Conservation (phyloP, 2,888 invertebrate species). For the Cosmia pyralina region DNA sequence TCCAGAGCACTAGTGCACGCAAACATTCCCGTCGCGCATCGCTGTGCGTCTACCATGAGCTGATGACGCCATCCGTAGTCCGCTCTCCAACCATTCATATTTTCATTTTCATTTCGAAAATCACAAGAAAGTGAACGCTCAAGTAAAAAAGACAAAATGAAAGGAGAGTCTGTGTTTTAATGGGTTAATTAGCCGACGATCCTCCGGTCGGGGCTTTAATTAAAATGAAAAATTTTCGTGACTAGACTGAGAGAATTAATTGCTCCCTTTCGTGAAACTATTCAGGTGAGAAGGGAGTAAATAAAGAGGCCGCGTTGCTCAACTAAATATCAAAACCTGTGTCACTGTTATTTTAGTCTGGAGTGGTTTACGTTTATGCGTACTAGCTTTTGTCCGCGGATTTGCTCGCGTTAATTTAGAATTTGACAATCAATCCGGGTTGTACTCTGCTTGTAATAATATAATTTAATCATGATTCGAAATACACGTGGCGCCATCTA, state of each 20-base stretch:
- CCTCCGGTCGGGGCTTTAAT: constrained; percentile 87
- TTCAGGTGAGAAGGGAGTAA: constrained; percentile 85
- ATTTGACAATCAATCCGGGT: too few species aligned
- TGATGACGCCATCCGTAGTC: constrained; percentile 48
- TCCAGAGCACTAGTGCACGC: constrained; percentile 55
- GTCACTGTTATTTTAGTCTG: constrained; percentile 14
- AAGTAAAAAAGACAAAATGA: constrained; percentile 84
- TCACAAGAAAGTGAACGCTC: constrained; percentile 86
- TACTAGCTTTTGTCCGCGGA: too few species aligned
- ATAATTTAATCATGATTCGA: too few species aligned
- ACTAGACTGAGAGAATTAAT: constrained; percentile 87
- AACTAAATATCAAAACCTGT: constrained; percentile 63
- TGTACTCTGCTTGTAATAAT: too few species aligned
- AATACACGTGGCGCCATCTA: too few species aligned
- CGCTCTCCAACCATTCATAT: constrained; percentile 56
- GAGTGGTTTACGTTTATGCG: constrained; percentile 17
- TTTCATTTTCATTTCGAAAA: constrained; percentile 81
- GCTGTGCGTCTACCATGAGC: constrained; percentile 23
- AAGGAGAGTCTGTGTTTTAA: constrained; percentile 88
- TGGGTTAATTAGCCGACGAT: constrained; percentile 90
- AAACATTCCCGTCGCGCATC: constrained; percentile 45
- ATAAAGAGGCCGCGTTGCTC: constrained; percentile 73
- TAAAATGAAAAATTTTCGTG: constrained; percentile 90
- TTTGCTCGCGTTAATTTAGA: too few species aligned
- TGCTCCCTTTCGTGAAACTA: constrained; percentile 86